Percentiles rank a stretch among this genome's conserved stretches.
Evolutionary conservation across 2,797 vertebrate genomes (phyloP).

Genomic region (Xiphophorus birchmanni): DNA sequence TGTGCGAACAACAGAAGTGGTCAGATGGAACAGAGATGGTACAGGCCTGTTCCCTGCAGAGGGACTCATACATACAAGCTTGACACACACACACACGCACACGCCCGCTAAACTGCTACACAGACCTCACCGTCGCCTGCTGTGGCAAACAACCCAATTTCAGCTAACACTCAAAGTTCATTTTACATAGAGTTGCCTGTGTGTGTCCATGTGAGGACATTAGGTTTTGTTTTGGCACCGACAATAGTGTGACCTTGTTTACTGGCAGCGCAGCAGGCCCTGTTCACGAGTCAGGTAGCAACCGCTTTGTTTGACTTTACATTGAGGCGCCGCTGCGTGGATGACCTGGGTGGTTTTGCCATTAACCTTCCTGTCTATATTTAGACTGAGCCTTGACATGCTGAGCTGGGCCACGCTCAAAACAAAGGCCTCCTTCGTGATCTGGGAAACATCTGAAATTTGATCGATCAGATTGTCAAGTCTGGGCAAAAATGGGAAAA

Average conservation of each 20-base stretch:
- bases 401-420: slow-evolving; percentile 64
- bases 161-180: slow-evolving; percentile 66
- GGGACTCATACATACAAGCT: slow-evolving; percentile 75
- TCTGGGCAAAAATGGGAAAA: background rate
- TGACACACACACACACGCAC: slow-evolving; percentile 40
- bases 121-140: slow-evolving; percentile 70
- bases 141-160: slow-evolving; percentile 76
- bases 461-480: background rate
- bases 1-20: slow-evolving; percentile 74
- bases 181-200: slow-evolving; percentile 22
- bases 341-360: slow-evolving; percentile 65
- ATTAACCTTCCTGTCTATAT: slow-evolving; percentile 84
- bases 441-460: background rate
- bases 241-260: slow-evolving; percentile 80
- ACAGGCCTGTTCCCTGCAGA: slow-evolving; percentile 77
- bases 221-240: slow-evolving; percentile 57
- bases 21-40: slow-evolving; percentile 78
- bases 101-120: slow-evolving; percentile 58
- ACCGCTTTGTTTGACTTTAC: slow-evolving; percentile 52
- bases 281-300: slow-evolving; percentile 76
- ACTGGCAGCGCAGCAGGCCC: slow-evolving; percentile 71
- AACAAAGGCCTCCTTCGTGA: background rate
- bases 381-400: slow-evolving; percentile 63
- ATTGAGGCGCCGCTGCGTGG: slow-evolving; percentile 49
- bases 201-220: slow-evolving; percentile 19